These are phyloP conservation scores for Aplocera efformata DNA, from an alignment of 2,888 invertebrate genomes.

Conservation along the genomic window DNA sequence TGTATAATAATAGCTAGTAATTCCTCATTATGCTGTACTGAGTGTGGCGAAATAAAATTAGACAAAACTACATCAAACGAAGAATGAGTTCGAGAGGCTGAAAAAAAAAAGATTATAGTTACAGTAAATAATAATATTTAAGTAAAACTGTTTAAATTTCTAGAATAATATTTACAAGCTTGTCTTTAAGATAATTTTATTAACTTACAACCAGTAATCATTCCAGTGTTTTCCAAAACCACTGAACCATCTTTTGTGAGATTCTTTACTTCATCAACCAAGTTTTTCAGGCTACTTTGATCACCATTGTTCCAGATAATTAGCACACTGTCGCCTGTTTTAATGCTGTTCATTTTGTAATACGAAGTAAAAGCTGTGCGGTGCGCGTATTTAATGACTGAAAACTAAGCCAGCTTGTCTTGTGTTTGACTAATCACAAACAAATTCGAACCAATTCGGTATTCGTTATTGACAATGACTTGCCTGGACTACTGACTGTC, in stretches of 20 bases:
- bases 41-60: constrained; percentile 65
- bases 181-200: no score
- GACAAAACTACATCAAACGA: constrained; percentile 82
- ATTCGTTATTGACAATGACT: no score
- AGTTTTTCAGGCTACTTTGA: constrained; percentile 70
- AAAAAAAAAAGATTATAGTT: constrained; percentile 24
- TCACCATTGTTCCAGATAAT: constrained; percentile 79
- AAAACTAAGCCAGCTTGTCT: no score
- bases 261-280: constrained; percentile 72
- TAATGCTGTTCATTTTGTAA: constrained; percentile 53
- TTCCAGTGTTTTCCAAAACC: constrained; percentile 81
- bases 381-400: no score
- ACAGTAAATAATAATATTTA: no score
- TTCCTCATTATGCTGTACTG: constrained; percentile 59
- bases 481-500: no score
- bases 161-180: no score
- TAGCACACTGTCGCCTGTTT: constrained; percentile 69
- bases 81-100: constrained; percentile 80
- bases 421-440: no score
- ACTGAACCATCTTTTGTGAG: constrained; percentile 69
- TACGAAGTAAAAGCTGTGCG: no score
- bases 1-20: constrained; percentile 80
- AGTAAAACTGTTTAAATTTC: no score
- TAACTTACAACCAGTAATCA: constrained; percentile 81
- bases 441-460: no score